Percentiles rank a stretch among this genome's conserved stretches.
Conservation (phyloP, 2,113 vertebrate genomes). For the Catharus minimus region DNA sequence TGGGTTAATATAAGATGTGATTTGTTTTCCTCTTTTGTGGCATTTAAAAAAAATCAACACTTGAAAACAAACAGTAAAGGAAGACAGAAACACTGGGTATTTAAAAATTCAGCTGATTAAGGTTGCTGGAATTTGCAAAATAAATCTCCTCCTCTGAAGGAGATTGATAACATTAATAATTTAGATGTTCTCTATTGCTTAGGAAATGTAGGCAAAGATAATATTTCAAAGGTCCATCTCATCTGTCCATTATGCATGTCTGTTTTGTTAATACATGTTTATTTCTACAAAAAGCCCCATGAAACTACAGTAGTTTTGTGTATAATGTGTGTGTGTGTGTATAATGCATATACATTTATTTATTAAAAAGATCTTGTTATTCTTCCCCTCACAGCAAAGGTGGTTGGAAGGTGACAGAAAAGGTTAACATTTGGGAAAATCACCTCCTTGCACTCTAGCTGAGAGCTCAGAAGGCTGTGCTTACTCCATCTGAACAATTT, state of each 20-base stretch:
- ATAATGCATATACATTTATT: not conserved
- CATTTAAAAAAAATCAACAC: constrained; percentile 24
- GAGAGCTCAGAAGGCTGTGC: not conserved
- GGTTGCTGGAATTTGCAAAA: constrained; percentile 25
- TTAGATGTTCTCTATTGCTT: not conserved
- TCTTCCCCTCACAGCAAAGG: not conserved
- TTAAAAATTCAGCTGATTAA: constrained; percentile 49
- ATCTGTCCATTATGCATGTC: not conserved
- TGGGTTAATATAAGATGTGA: constrained; percentile 68
- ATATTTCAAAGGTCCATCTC: constrained; percentile 27
- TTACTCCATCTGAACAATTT: not conserved
- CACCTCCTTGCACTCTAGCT: not conserved
- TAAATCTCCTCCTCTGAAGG: not conserved
- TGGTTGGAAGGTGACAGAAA: not conserved
- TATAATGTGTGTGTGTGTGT: not conserved
- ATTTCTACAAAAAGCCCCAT: not conserved
- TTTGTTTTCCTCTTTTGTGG: constrained; percentile 47
- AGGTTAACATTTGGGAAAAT: not conserved
- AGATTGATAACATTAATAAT: constrained; percentile 41
- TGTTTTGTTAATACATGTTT: not conserved
- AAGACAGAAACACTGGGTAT: constrained; percentile 4
- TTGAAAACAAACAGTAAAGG: constrained; percentile 41
- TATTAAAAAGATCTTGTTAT: not conserved
- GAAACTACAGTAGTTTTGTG: not conserved
- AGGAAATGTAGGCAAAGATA: not conserved